A percentile compares a stretch with the other conserved stretches of the same genome.
Evolutionary conservation across 2,888 invertebrate genomes (phyloP).

Genomic region (Tyria jacobaeae): DNA sequence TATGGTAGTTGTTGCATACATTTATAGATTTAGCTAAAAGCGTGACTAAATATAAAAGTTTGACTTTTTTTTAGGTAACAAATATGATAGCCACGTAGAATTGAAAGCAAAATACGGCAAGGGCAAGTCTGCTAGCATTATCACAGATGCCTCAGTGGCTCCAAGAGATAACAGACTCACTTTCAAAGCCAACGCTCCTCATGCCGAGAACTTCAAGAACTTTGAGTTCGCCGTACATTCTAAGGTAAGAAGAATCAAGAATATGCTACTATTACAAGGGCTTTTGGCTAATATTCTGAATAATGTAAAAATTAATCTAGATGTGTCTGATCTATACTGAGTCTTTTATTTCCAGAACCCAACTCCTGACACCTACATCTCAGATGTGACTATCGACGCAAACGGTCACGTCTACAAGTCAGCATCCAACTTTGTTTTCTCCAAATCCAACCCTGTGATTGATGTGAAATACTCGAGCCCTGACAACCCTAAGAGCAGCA

Average conservation of each 20-base stretch:
- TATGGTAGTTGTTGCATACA: too few species aligned
- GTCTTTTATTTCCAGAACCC: conserved; percentile 61
- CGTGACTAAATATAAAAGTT: too few species aligned
- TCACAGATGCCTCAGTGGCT: conserved; percentile 63
- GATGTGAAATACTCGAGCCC: conserved; percentile 87
- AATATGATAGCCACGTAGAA: conserved; percentile 62
- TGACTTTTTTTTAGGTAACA: conserved; percentile 59
- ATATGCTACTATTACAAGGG: neutral
- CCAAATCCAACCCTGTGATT: conserved; percentile 84
- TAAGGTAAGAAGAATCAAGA: conserved; percentile 61
- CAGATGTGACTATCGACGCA: conserved; percentile 75
- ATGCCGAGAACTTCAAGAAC: conserved; percentile 82
- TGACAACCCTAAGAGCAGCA: conserved; percentile 63
- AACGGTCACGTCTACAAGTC: conserved; percentile 87
- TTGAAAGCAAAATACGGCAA: conserved; percentile 75
- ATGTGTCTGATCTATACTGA: neutral
- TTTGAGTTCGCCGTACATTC: conserved; percentile 79
- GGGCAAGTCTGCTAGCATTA: conserved; percentile 77
- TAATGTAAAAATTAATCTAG: neutral
- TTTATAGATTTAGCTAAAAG: neutral
- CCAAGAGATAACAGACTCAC: conserved; percentile 62
- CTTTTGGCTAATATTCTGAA: neutral
- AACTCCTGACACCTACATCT: conserved; percentile 70
- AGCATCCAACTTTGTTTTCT: conserved; percentile 83
- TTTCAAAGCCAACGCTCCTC: conserved; percentile 65